These are phyloP conservation scores for Nematostella vectensis DNA, from an alignment of 92 coral and sea anemone species.

Conservation along the genomic window DNA sequence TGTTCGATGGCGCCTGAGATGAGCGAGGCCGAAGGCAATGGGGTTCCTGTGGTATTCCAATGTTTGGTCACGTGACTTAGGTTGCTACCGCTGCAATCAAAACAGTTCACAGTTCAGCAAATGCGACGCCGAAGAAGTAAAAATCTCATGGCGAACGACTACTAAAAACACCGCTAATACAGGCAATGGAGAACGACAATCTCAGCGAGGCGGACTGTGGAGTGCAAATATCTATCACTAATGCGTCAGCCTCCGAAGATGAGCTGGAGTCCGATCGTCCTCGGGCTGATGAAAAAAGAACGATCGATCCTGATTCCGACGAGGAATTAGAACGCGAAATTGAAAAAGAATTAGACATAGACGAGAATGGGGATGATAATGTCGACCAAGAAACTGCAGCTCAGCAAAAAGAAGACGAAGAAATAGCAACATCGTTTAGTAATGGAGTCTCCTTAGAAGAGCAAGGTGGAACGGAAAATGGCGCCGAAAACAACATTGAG, in stretches of 20 bases:
- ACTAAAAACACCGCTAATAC: background rate
- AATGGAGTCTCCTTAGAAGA: slow-evolving; percentile 27
- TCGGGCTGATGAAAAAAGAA: slow-evolving; percentile 1
- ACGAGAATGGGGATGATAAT: slow-evolving; percentile 5
- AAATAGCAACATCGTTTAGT: slow-evolving; percentile 29
- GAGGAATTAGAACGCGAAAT: slow-evolving; percentile 24
- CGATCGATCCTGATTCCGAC: slow-evolving; percentile 23
- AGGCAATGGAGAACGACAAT: slow-evolving; percentile 42
- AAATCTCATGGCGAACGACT: background rate
- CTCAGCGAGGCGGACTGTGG: slow-evolving; percentile 42
- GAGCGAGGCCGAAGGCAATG: no score
- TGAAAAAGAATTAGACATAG: slow-evolving; percentile 14
- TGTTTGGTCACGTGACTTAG: slow-evolving; percentile 26
- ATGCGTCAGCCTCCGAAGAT: slow-evolving; percentile 61
- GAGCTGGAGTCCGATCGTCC: slow-evolving; percentile 40
- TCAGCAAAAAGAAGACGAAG: slow-evolving; percentile 24
- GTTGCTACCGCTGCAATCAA: slow-evolving; percentile 28
- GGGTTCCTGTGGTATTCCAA: slow-evolving; percentile 21
- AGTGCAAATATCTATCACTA: slow-evolving; percentile 57
- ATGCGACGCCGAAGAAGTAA: background rate
- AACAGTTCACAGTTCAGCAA: slow-evolving; percentile 13
- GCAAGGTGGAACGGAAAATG: slow-evolving; percentile 3
- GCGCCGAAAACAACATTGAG: background rate
- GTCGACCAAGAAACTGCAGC: slow-evolving; percentile 28
- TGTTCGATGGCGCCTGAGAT: no score